Conservation (phyloP, 2,888 invertebrate genomes). For the Blastobasis adustella region DNA sequence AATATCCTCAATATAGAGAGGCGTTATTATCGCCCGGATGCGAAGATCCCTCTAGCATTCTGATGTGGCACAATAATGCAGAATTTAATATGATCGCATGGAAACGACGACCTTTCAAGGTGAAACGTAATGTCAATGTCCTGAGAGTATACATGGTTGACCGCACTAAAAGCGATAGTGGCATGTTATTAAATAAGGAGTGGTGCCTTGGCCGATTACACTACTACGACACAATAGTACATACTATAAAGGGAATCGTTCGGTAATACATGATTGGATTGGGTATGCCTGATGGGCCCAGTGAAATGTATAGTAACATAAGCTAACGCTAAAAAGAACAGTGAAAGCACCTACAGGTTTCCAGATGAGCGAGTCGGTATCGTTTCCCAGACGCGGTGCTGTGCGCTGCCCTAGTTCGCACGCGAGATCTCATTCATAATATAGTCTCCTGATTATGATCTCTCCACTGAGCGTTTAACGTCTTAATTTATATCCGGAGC, state of each 20-base stretch:
- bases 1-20: too few species aligned
- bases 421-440: slow-evolving; percentile 11
- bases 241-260: too few species aligned
- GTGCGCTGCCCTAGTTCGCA: slow-evolving; percentile 13
- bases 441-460: slow-evolving; percentile 2
- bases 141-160: neutral
- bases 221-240: too few species aligned
- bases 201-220: too few species aligned
- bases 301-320: slow-evolving; percentile 3
- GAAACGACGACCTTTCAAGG: neutral
- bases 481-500: neutral
- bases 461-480: neutral
- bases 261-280: too few species aligned
- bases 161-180: neutral
- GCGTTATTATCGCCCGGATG: slow-evolving; percentile 18
- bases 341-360: slow-evolving; percentile 11
- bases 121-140: neutral
- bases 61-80: slow-evolving; percentile 16
- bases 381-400: slow-evolving; percentile 8
- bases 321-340: slow-evolving; percentile 3
- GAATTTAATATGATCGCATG: neutral
- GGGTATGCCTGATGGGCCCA: neutral
- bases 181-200: too few species aligned
- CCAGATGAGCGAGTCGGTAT: slow-evolving; percentile 9
- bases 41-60: slow-evolving; percentile 22